phyloP scores from a whole-genome alignment of 2,797 vertebrate genomes.

The Jordanella pulchra region DNA sequence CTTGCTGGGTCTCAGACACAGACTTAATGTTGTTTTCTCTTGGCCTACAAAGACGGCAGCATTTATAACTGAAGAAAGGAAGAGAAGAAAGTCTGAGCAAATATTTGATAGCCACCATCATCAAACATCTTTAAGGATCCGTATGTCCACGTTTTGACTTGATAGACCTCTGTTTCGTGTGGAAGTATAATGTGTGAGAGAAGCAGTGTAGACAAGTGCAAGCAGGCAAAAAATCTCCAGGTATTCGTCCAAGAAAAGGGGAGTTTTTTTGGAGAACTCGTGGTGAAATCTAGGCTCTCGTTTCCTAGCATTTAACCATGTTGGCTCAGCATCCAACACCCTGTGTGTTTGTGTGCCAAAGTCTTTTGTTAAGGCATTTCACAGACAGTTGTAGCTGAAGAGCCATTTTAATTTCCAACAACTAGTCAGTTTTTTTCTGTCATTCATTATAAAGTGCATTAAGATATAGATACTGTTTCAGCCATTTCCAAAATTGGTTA shows the following conservation, averaged over 20 bases:
- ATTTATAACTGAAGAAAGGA: background rate
- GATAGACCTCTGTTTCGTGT: background rate
- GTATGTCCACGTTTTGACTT: background rate
- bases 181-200: background rate
- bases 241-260: constrained; percentile 1
- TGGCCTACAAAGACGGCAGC: constrained; percentile 11
- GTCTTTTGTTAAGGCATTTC: background rate
- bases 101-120: background rate
- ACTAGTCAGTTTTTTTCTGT: background rate
- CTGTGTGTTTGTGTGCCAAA: constrained; percentile 1
- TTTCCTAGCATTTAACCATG: background rate
- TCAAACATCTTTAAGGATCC: background rate
- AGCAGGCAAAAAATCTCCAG: constrained; percentile 2
- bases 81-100: background rate
- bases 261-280: constrained; percentile 5
- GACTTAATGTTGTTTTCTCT: background rate
- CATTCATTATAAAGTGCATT: too few species aligned
- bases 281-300: background rate
- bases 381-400: background rate
- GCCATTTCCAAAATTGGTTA: too few species aligned
- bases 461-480: too few species aligned
- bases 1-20: constrained; percentile 5
- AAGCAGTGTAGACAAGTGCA: background rate
- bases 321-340: background rate
- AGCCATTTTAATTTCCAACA: background rate